Conservation (phyloP, 1,140 invertebrate genomes). For the Trichogramma pretiosum region DNA sequence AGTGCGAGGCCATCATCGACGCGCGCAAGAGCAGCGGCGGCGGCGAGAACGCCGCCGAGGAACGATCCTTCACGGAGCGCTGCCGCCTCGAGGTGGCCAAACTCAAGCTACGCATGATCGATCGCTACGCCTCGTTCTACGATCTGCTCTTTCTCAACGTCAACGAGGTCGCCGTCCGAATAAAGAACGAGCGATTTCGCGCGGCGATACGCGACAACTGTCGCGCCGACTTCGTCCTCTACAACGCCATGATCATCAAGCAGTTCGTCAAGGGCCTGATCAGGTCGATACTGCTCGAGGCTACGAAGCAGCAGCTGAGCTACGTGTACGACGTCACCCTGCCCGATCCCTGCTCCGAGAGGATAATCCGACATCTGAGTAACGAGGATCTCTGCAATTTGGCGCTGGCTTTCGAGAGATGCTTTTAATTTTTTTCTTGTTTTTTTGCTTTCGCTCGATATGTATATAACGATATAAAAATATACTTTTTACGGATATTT, state of each 20-base stretch:
- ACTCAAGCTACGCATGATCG: not conserved
- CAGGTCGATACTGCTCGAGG: constrained; percentile 3
- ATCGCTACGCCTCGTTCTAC: constrained; percentile 12
- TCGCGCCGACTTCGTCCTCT: not conserved
- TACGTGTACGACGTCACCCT: not conserved
- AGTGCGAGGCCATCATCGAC: not conserved
- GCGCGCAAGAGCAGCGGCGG: not conserved
- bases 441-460: not conserved
- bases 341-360: constrained; percentile 9
- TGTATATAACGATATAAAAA: not conserved
- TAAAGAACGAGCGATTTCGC: constrained; percentile 3
- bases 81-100: constrained; percentile 1
- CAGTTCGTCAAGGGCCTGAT: constrained; percentile 9
- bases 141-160: constrained; percentile 9
- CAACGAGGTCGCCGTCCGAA: constrained; percentile 8
- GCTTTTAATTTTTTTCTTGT: not conserved
- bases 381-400: constrained; percentile 16
- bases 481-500: not conserved
- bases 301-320: constrained; percentile 4
- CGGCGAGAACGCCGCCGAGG: too few relatives aligned
- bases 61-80: not conserved
- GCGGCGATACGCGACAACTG: not conserved
- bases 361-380: constrained; percentile 8
- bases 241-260: constrained; percentile 7
- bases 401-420: constrained; percentile 11